A percentile compares a stretch with the other conserved stretches of the same genome.
These are phyloP conservation scores for Lamproptera curius DNA, from an alignment of 2,888 invertebrate species.

Conservation along the genomic window DNA sequence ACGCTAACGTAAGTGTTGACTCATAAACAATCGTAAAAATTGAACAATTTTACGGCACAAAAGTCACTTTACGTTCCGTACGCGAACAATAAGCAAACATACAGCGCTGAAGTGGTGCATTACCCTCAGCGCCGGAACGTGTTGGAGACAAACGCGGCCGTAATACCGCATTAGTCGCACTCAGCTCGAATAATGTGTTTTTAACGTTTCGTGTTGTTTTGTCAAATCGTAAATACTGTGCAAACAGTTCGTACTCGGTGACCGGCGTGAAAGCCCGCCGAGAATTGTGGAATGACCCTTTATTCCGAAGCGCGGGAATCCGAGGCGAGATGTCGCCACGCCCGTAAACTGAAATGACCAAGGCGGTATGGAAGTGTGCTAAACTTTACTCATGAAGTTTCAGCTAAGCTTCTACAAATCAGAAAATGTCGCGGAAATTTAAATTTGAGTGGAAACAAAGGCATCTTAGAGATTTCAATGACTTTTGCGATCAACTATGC, in stretches of 20 bases:
- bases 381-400: too few species aligned
- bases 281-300: slow-evolving; percentile 57
- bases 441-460: too few species aligned
- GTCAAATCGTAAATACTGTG: slow-evolving; percentile 77
- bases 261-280: slow-evolving; percentile 52
- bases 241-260: slow-evolving; percentile 61
- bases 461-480: too few species aligned
- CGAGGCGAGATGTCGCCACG: neutral
- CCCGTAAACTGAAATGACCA: too few species aligned
- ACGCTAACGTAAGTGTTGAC: neutral
- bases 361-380: neutral
- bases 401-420: too few species aligned
- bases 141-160: slow-evolving; percentile 71
- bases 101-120: slow-evolving; percentile 54
- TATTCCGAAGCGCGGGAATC: slow-evolving; percentile 23
- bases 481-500: too few species aligned
- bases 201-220: slow-evolving; percentile 78
- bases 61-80: slow-evolving; percentile 56
- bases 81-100: slow-evolving; percentile 56
- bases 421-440: too few species aligned
- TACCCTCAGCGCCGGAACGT: slow-evolving; percentile 63
- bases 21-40: slow-evolving; percentile 42
- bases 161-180: slow-evolving; percentile 75
- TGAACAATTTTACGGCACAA: too few species aligned
- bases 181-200: slow-evolving; percentile 75